Conservation (phyloP, 2,113 vertebrate species). For the Forbesichthys papilliferus region DNA sequence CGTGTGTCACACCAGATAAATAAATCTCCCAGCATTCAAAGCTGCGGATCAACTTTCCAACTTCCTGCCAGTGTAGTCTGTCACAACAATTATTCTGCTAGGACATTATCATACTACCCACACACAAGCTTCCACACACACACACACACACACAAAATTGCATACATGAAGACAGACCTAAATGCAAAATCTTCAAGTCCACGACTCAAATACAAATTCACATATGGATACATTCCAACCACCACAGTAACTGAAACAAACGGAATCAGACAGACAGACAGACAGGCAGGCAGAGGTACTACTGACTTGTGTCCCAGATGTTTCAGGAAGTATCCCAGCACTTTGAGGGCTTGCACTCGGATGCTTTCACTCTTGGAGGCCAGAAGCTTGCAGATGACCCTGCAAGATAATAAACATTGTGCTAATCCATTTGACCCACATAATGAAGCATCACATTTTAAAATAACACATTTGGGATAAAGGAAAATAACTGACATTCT, state of each 20-base stretch:
- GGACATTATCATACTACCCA: slow-evolving; percentile 38
- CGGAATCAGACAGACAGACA: neutral
- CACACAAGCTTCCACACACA: slow-evolving; percentile 34
- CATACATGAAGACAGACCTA: neutral
- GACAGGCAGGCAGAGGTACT: slow-evolving; percentile 63
- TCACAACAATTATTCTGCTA: slow-evolving; percentile 62
- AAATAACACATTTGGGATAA: neutral
- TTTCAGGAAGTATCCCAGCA: slow-evolving; percentile 98
- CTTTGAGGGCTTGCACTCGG: slow-evolving; percentile 97
- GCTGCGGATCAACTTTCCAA: slow-evolving; percentile 53
- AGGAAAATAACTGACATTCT: neutral
- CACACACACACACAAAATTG: neutral
- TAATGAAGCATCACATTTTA: neutral
- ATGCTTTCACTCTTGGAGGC: slow-evolving; percentile 99
- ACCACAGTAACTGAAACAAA: neutral
- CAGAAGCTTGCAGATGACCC: slow-evolving; percentile 97
- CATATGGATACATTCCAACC: neutral
- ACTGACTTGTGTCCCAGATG: slow-evolving; percentile 99
- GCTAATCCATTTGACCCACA: neutral
- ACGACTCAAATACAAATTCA: neutral
- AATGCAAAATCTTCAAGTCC: too few species aligned
- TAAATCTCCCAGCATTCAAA: slow-evolving; percentile 60
- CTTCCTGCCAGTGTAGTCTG: slow-evolving; percentile 43
- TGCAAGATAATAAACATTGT: slow-evolving; percentile 60
- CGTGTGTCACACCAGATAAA: slow-evolving; percentile 36